These are phyloP conservation scores for Octodonta nipae DNA, from an alignment of 2,888 invertebrate genomes.

Conservation along the genomic window DNA sequence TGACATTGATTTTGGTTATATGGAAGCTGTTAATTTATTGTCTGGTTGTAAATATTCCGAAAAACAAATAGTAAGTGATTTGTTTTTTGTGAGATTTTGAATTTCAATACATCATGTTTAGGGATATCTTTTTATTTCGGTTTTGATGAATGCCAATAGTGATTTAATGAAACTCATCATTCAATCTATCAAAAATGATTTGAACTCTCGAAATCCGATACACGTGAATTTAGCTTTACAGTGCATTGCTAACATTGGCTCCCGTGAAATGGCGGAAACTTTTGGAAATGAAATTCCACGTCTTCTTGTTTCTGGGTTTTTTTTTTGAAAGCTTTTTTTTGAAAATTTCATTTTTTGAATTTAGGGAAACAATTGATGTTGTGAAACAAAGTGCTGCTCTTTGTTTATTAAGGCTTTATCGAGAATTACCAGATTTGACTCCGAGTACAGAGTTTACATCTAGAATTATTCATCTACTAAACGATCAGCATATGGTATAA, in stretches of 20 bases:
- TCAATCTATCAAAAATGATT: constrained; percentile 97
- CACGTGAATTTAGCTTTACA: constrained; percentile 97
- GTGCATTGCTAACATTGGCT: constrained; percentile 99
- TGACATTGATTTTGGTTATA: constrained; percentile 99
- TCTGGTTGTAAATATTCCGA: constrained; percentile 99
- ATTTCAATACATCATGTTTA: too few species aligned
- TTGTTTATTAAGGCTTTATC: constrained; percentile 82
- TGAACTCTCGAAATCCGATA: constrained; percentile 90
- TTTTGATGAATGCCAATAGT: constrained; percentile 95
- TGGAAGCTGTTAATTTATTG: constrained; percentile 98
- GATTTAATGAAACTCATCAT: constrained; percentile 98
- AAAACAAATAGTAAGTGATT: constrained; percentile 99
- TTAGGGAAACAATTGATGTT: constrained; percentile 97
- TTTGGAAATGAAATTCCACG: constrained; percentile 97
- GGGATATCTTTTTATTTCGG: constrained; percentile 99
- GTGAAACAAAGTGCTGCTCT: constrained; percentile 98
- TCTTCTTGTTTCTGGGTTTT: constrained; percentile 87
- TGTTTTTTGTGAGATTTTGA: too few species aligned
- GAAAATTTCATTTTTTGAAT: too few species aligned
- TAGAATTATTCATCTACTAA: constrained; percentile 92
- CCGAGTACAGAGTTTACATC: constrained; percentile 98
- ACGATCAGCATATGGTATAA: constrained; percentile 99
- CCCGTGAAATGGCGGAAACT: constrained; percentile 99
- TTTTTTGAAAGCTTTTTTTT: too few species aligned
- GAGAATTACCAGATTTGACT: constrained; percentile 91